phyloP scores from a whole-genome alignment of 2,797 vertebrate genomes.

The Helarctos malayanus region DNA sequence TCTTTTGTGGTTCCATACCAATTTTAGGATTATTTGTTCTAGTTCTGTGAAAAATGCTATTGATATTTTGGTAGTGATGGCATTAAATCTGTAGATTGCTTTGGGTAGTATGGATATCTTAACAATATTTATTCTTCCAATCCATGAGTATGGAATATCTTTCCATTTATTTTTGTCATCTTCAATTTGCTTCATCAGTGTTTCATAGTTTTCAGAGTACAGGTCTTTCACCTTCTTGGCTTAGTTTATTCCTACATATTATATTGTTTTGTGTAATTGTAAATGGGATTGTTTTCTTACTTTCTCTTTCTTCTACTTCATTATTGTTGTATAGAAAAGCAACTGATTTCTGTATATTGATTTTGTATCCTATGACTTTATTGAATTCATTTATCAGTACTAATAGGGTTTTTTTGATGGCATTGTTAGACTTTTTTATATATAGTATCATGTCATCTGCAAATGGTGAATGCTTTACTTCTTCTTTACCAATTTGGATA shows the following conservation, averaged over 20 bases:
- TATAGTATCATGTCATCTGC: background rate
- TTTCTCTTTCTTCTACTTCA: background rate
- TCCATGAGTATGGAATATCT: background rate
- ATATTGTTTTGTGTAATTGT: background rate
- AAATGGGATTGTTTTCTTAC: background rate
- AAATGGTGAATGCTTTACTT: background rate
- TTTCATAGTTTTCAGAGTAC: background rate
- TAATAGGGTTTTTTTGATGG: background rate
- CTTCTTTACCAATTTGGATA: background rate
- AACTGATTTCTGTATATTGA: background rate
- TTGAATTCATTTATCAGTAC: background rate
- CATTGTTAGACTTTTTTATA: background rate
- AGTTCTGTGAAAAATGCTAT: background rate
- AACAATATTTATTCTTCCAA: background rate
- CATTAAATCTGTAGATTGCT: background rate
- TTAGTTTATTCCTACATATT: background rate
- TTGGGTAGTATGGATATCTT: background rate
- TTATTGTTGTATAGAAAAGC: background rate
- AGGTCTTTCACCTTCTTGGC: background rate
- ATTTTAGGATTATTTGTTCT: background rate
- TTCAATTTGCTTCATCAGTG: background rate
- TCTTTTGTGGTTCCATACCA: background rate
- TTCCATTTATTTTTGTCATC: background rate
- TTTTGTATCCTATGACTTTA: background rate
- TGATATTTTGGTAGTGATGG: background rate